phyloP scores from a whole-genome alignment of 2,113 vertebrate genomes.

The Sinocyclocheilus grahami region DNA sequence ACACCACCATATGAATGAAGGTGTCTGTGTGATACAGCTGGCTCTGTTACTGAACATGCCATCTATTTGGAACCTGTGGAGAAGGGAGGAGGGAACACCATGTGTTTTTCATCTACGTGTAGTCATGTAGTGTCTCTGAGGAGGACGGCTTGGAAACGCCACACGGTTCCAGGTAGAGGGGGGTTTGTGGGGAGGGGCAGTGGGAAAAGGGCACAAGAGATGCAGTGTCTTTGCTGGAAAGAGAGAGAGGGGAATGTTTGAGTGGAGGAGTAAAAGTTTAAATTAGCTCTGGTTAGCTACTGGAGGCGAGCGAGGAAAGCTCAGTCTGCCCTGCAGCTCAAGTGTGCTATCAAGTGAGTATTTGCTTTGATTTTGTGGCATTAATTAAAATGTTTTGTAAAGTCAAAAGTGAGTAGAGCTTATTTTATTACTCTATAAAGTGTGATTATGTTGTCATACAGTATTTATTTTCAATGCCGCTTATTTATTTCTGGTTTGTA shows the following conservation, averaged over 20 bases:
- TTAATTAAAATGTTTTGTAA: slow-evolving; percentile 2
- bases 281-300: slow-evolving; percentile 73
- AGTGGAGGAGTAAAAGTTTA: slow-evolving; percentile 75
- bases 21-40: slow-evolving; percentile 70
- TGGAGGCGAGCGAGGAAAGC: slow-evolving; percentile 55
- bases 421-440: not conserved
- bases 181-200: slow-evolving; percentile 60
- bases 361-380: slow-evolving; percentile 22
- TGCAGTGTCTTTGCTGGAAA: slow-evolving; percentile 81
- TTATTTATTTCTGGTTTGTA: not conserved
- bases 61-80: slow-evolving; percentile 64
- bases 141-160: slow-evolving; percentile 70
- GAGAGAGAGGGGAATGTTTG: slow-evolving; percentile 74
- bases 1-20: slow-evolving; percentile 72
- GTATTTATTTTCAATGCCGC: not conserved
- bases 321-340: slow-evolving; percentile 46
- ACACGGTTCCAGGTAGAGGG: slow-evolving; percentile 74
- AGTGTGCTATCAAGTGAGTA: slow-evolving; percentile 50
- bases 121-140: slow-evolving; percentile 71
- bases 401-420: not conserved
- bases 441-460: not conserved
- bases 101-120: slow-evolving; percentile 80
- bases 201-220: slow-evolving; percentile 75
- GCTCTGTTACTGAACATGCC: slow-evolving; percentile 66
- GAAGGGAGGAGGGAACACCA: slow-evolving; percentile 58